Base-by-base conservation (phyloP, 2,888 invertebrate genomes). In the Euzophera pinguis region DNA sequence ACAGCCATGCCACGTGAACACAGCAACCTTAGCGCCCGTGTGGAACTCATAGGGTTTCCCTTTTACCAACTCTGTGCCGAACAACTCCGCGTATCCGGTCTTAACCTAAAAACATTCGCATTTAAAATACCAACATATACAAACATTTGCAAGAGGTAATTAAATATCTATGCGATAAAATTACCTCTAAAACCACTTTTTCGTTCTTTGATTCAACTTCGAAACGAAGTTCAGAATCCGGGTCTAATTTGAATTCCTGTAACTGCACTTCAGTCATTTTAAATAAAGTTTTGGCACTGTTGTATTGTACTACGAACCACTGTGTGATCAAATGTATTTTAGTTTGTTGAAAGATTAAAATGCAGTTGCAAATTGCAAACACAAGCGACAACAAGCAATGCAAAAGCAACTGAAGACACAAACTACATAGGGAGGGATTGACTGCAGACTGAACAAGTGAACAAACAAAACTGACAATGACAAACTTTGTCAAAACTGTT, bases 1-100 rank as follows among this genome's bases (percentile, higher is more conserved):
- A 73, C 99, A 99, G 0, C 98, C 98, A 73, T 98, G 97, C 95
- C 97, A 99, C 1, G 99, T 98, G 74, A 95, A 99, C 13, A 99
- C 95, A 0, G 99, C 99, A 7, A 98, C 95, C 88, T 99, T 99
- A 1, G 98, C 95, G 0, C 98, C 98, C 2, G 95, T 92, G 7
- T 92, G 92, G 78, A 99, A 99, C 65, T 94, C 94, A 79, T 99
- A 98, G 0, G 95, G 94, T 81, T 97, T 98, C 50, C 96, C 97
- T 84, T 96, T 96, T 0, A 98, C 97, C 54, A 99, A 77, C 82
- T 99, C 99, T 0, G 98, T 97, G 0, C 99, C 99, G 87, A 99
- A 99, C 41, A 99, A 93, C 89, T 99, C 99, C 0, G 98, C 99
- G 67, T 95, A 93, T 0, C 99, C 99, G 67, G 93, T 94, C 74